Base-by-base conservation (phyloP, 1,140 invertebrate species). In the Drosophila suzukii region DNA sequence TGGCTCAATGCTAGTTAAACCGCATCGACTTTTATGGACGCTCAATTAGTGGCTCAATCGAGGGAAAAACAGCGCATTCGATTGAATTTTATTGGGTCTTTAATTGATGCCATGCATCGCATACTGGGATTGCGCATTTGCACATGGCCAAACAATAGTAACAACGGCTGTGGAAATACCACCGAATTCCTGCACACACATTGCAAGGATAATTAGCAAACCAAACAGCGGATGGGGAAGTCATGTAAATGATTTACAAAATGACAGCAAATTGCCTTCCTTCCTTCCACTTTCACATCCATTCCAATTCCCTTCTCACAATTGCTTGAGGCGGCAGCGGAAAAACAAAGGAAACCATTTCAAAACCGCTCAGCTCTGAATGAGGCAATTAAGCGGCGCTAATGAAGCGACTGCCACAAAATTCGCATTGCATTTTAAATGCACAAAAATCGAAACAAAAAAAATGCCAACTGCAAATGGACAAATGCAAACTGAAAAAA, bases 81-180 rank as follows among this genome's bases (percentile, higher is more conserved):
- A 83, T 86, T 88, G 83, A 79, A 89, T 83, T 88, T 88, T 83
- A 88, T 88, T 77, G 84, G 74, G 84, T 83, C 83, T 89, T 88
- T 88, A 88, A 86, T 86, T 85, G 82, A 59, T 53, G 70, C 57
- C 65, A 76, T 82, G 67, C 53, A 63, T 34, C 8, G 32, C 7
- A 10, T 56, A 63, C 41, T 68, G 66, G 75, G 46, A 77, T 38
- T 76, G 63, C 73, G 57, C 15, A 41, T 27, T 36, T 76, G 55
- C 73, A 56, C 11, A 34, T 30, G 71, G 49, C 63, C 30, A 56
- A 75, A 61, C 66, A 85, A 81, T 78, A 47, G 78, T 53, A 82
- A 76, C 75, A 73, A 76, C 81, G 78, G 71, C 83, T 70, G 55
- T 47, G 56, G 50, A 67, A 79, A 53, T 79, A 68, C 41, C 63